These are phyloP conservation scores for Sceloporus tristichus DNA, from an alignment of 2,113 vertebrate species.

Conservation along the genomic window DNA sequence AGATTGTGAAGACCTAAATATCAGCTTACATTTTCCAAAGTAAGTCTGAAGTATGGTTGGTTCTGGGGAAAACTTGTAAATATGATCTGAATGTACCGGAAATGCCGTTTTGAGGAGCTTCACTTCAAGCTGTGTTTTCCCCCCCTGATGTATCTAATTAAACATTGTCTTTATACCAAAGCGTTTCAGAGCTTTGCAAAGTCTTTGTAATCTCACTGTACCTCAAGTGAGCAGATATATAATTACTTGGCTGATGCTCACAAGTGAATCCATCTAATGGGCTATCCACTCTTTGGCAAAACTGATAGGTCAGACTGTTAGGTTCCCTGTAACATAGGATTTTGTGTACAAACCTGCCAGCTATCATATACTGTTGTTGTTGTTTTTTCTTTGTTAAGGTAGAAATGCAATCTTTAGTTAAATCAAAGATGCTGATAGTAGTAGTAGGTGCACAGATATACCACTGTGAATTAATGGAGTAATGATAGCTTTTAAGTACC, in stretches of 20 bases:
- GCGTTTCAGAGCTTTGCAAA: background rate
- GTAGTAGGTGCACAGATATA: background rate
- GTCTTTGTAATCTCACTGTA: background rate
- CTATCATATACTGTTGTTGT: background rate
- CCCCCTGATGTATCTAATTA: background rate
- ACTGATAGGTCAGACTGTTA: background rate
- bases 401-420: background rate
- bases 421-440: background rate
- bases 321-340: background rate
- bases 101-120: background rate
- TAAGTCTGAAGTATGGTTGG: constrained; percentile 30
- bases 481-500: background rate
- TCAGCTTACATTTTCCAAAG: constrained; percentile 30
- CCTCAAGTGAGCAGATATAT: background rate
- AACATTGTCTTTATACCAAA: background rate
- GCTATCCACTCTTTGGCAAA: background rate
- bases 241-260: background rate
- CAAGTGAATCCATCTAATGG: background rate
- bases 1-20: constrained; percentile 34
- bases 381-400: background rate
- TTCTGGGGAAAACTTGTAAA: background rate
- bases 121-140: background rate
- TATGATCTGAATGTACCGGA: constrained; percentile 29
- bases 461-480: background rate
- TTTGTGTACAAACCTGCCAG: background rate